Percentiles rank a stretch among this genome's conserved stretches.
Evolutionary conservation across 30 jellyfish, hydroid and myxozoan species (phyloP).

Genomic region (Mastigias papua): DNA sequence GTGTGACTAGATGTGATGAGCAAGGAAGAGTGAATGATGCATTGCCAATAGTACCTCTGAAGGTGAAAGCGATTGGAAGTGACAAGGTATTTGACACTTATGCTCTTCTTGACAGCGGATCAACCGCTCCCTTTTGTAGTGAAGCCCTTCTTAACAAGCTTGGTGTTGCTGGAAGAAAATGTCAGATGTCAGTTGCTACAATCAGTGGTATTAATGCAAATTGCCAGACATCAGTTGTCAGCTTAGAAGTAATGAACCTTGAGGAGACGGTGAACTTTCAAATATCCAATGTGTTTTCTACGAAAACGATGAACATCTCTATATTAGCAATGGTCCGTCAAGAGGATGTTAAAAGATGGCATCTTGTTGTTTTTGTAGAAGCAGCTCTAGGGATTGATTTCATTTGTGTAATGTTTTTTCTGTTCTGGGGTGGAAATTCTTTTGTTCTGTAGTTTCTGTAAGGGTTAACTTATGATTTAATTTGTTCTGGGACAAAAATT

Average conservation of each 20-base stretch:
- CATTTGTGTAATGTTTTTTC: too few relatives aligned
- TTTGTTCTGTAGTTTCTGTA: too few relatives aligned
- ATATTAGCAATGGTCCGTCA: too few relatives aligned
- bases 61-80: conserved; percentile 4
- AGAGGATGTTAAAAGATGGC: too few relatives aligned
- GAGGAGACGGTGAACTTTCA: conserved; percentile 38
- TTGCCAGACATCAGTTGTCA: conserved; percentile 26
- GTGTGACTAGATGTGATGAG: conserved; percentile 44
- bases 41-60: conserved; percentile 54
- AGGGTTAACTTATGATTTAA: too few relatives aligned
- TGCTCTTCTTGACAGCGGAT: conserved; percentile 75
- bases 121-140: conserved; percentile 56
- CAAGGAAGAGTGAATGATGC: too few relatives aligned
- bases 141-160: conserved; percentile 15
- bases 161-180: conserved; percentile 32
- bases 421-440: too few relatives aligned
- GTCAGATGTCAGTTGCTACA: conserved; percentile 55
- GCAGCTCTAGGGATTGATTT: too few relatives aligned
- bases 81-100: conserved; percentile 15
- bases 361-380: too few relatives aligned
- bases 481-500: too few relatives aligned
- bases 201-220: conserved; percentile 25
- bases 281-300: conserved; percentile 47
- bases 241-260: conserved; percentile 46
- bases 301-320: conserved; percentile 30